Evolutionary conservation across 2,888 invertebrate species (phyloP), one percentile per base, ranked within the genome.

Genomic region (Amphimallon solstitiale): DNA sequence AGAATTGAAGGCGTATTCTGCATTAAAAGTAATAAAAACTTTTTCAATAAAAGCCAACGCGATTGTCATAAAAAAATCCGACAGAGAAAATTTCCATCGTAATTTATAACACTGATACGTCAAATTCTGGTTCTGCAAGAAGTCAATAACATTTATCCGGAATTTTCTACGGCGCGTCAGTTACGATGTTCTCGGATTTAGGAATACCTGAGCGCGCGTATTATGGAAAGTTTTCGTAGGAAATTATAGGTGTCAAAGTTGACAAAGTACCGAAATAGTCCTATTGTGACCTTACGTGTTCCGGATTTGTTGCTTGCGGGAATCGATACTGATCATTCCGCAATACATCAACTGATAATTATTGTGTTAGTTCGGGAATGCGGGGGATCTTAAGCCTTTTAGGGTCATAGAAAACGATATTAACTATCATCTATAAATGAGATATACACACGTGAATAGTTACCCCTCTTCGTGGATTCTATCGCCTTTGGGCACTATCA

Each of bases 221-320:
- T 29, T 29, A 34, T 29, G 67, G 71, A 70, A 73, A 72, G 71
- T 72, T 71, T 69, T 71, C 70, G 65, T 67, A 71, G 72, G 71
- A 73, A 72, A 73, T 73, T 73, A 73, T 71, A 70, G 70, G 70
- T 73, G 73, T 73, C 73, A 72, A 71, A 73, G 70, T 72, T 73
- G 73, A 73, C 71, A 72, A 72, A 73, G 73, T 67, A 66, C 68
- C 56, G 45, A 68, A 67, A 64, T 65, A 68, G 68, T 66, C 65
- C 61, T 68, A 65, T 68, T 70, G 71, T 71, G 72, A 72, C 73
- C 71, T 66, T 71, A 71, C 69, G 72, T 70, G 71, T 67, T 45
- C 45, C 59, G 65, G 70, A 70, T 72, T 68, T 70, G 72, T 69
- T 71, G 68, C 69, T 65, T 7, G 38, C 34, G 59, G 21, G 23